Evolutionary conservation across 2,113 vertebrate species (phyloP).

Genomic region (Podilymbus podiceps): DNA sequence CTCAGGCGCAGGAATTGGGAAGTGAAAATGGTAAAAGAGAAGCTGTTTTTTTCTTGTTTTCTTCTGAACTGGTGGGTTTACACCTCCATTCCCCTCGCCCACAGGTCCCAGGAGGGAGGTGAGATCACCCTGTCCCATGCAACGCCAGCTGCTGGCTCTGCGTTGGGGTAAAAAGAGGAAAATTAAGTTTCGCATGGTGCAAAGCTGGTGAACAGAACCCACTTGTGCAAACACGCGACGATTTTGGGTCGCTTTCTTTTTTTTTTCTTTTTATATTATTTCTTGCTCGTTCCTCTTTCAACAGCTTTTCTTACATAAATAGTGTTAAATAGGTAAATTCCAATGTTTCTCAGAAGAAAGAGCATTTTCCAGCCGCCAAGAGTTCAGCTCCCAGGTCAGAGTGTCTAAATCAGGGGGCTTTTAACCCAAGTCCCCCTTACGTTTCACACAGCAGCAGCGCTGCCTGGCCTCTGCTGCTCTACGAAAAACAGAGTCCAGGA

Average conservation of each 20-base stretch:
- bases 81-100: neutral
- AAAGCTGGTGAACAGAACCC: neutral
- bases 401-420: neutral
- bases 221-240: fast-evolving
- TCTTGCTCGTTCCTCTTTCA: neutral
- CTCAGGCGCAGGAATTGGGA: fast-evolving
- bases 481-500: neutral
- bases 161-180: neutral
- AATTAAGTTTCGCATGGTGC: neutral
- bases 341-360: neutral
- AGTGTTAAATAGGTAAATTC: neutral
- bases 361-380: neutral
- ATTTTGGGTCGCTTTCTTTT: neutral
- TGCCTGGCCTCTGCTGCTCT: neutral
- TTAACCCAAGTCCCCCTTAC: fast-evolving
- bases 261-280: neutral
- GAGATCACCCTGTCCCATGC: fast-evolving
- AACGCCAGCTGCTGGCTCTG: neutral
- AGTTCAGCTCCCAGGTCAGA: neutral
- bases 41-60: neutral
- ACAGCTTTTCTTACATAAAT: neutral
- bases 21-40: neutral
- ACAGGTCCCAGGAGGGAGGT: neutral
- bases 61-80: neutral
- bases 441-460: neutral